A percentile compares a stretch with the other conserved stretches of the same genome.
phyloP scores from a whole-genome alignment of 1,140 invertebrate species.

The Calliphora vicina region DNA sequence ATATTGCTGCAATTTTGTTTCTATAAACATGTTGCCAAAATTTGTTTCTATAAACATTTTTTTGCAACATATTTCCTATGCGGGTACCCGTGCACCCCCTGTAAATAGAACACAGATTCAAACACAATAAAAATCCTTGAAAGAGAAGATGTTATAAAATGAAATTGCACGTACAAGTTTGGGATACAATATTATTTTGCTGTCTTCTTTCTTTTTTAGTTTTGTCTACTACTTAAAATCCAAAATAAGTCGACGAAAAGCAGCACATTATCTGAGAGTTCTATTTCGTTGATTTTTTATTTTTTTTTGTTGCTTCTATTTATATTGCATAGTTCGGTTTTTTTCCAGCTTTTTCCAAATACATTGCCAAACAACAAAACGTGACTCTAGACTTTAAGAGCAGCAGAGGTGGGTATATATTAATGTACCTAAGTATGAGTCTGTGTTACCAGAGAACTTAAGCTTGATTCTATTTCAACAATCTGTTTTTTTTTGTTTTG shows the following conservation, averaged over 20 bases:
- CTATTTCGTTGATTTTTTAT: not conserved
- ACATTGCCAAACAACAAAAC: constrained; percentile 7
- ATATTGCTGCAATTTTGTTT: too few species aligned
- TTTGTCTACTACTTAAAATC: constrained; percentile 8
- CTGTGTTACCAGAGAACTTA: too few species aligned
- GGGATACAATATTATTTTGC: not conserved
- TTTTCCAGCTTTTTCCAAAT: not conserved
- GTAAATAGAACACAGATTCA: not conserved
- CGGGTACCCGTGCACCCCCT: not conserved
- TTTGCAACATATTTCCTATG: too few species aligned
- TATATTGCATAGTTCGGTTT: too few species aligned
- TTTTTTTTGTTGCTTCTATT: not conserved
- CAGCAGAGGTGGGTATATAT: not conserved
- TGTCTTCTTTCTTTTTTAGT: not conserved
- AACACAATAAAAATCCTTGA: not conserved
- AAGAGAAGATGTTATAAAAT: constrained; percentile 1
- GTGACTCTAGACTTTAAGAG: constrained; percentile 1
- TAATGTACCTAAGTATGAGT: not conserved
- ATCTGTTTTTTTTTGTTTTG: not conserved
- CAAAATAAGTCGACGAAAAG: not conserved
- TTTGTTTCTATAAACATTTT: too few species aligned
- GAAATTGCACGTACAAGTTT: constrained; percentile 16
- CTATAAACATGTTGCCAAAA: too few species aligned
- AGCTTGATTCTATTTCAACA: not conserved
- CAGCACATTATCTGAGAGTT: constrained; percentile 8